Conservation (phyloP, 2,797 vertebrate species). For the Orientallactaga sibirica region DNA sequence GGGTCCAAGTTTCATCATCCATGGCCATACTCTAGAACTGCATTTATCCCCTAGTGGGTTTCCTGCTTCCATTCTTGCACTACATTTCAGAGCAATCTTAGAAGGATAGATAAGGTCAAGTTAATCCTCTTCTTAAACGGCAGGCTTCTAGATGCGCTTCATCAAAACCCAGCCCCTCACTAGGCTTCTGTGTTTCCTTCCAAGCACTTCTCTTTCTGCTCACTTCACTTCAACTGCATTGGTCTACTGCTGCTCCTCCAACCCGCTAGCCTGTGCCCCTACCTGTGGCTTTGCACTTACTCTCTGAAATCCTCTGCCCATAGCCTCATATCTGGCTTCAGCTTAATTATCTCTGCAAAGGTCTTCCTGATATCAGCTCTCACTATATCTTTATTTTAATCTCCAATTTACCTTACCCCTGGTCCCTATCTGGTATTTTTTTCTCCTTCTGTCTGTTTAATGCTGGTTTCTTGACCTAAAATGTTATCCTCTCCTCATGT, state of each 20-base stretch:
- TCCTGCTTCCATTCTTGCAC: background rate
- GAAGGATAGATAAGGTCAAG: background rate
- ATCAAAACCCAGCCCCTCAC: background rate
- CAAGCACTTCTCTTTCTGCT: too few relatives aligned
- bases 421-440: background rate
- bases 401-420: background rate
- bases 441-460: background rate
- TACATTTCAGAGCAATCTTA: background rate
- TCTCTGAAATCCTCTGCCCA: background rate
- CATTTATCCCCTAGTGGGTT: background rate
- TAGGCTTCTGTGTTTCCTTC: background rate
- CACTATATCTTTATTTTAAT: background rate
- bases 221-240: background rate
- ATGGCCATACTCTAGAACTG: background rate
- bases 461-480: background rate
- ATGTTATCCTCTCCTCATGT: background rate
- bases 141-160: background rate
- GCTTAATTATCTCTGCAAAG: background rate
- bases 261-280: background rate
- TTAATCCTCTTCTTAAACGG: background rate
- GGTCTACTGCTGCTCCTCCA: background rate
- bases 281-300: background rate
- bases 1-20: background rate
- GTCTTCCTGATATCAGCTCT: rapidly evolving
- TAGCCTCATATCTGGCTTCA: background rate